These are phyloP conservation scores for Rhopalosiphum padi DNA, from an alignment of 1,140 invertebrate genomes.

Conservation along the genomic window DNA sequence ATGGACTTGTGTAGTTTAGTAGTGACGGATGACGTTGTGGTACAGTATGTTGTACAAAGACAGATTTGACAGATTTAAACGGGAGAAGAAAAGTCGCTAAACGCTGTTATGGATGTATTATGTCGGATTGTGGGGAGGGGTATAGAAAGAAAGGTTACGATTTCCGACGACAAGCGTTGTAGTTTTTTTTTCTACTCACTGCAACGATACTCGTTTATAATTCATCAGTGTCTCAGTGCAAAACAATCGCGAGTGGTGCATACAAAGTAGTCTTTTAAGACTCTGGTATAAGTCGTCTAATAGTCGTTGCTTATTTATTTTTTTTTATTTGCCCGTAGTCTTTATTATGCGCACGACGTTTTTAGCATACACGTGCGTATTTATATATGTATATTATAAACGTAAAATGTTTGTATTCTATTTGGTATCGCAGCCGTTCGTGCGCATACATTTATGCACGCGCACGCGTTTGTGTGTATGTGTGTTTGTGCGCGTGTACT, in stretches of 20 bases:
- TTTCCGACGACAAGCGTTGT: conserved; percentile 32
- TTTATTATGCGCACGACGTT: neutral
- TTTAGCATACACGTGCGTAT: neutral
- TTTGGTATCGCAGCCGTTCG: neutral
- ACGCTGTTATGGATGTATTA: neutral
- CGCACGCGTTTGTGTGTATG: neutral
- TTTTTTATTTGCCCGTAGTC: neutral
- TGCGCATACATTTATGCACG: neutral
- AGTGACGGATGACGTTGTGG: neutral
- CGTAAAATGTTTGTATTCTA: conserved; percentile 23
- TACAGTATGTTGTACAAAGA: neutral
- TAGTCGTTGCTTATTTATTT: neutral
- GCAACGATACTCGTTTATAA: conserved; percentile 18
- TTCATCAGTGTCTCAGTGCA: conserved; percentile 35
- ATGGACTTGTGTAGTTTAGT: neutral
- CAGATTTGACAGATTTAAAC: neutral
- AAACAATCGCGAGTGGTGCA: conserved; percentile 30
- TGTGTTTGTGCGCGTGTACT: neutral
- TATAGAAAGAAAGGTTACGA: neutral
- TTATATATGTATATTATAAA: neutral
- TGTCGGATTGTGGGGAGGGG: neutral
- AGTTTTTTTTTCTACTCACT: neutral
- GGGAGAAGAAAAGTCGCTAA: neutral
- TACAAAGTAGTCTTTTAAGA: conserved; percentile 52
- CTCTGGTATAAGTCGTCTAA: conserved; percentile 34